Base-by-base conservation (phyloP, 1,140 invertebrate species). In the Heliothis subflexa region DNA sequence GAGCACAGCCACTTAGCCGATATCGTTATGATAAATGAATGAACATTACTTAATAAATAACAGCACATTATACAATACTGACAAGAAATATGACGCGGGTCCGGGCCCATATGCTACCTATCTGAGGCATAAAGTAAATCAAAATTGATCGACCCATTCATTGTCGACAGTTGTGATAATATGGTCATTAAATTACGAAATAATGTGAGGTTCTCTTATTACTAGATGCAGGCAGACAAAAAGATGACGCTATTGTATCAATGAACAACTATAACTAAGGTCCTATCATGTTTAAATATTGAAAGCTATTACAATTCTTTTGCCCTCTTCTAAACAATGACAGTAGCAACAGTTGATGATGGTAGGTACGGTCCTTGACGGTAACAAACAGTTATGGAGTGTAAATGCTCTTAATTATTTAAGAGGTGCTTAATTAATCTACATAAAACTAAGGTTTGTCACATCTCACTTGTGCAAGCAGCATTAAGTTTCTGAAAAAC, bases 41-140 rank as follows among this genome's bases (percentile, higher is more conserved):
- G 50, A 55, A 71, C 68, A 54, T 71, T 54, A 55, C 49, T 71
- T 40, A 54, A 55, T 71, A 71, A 71, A 71, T 55, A 55, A 71
- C 68, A 33, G 21, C 14, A 71, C 50, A 71, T 54, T 71, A 71
- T 33, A 71, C 68, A 71, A 40, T 33, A 55, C 50, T 71, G 50
- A 55, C 50, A 71, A 71, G 50, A 71, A 55, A 54, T 71, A 71
- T 71, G 68, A 71, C 52, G 50, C 12, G 28, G 54, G 47, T n/a
- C 18, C 40, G 13, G 4, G 7, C 62, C 62, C 62, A 47, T 66
- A 66, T 21, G n/a, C 40, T 7, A 18, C 40, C 57, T 61, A 61
- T 66, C 33, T 66, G 3, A 12, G 28, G 47, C n/a, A 66, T 14
- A 47, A 47, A 45, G 40, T 47, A 66, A 21, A 66, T 66, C 62